A percentile compares a stretch with the other conserved stretches of the same genome.
Evolutionary conservation across 2,888 invertebrate genomes (phyloP).

Genomic region (Disparrhopalites patrizii): DNA sequence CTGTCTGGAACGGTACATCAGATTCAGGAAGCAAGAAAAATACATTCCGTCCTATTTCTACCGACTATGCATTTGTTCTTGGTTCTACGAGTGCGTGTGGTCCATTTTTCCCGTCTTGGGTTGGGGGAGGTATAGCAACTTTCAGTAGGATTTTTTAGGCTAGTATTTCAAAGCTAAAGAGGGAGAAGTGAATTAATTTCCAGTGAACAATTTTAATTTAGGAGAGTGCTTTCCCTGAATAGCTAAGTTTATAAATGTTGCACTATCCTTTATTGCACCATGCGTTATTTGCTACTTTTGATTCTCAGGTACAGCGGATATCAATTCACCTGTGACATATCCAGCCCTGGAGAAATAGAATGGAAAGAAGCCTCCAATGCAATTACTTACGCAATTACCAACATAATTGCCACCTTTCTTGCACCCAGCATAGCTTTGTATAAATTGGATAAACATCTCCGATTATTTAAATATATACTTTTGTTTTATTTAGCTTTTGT

Average conservation of each 20-base stretch:
- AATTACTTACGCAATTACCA: neutral
- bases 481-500: too few relatives aligned
- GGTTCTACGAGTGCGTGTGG: slow-evolving; percentile 54
- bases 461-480: too few relatives aligned
- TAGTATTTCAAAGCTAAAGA: too few relatives aligned
- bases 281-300: neutral
- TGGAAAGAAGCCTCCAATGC: slow-evolving; percentile 15
- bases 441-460: too few relatives aligned
- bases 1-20: slow-evolving; percentile 57
- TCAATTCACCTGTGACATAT: slow-evolving; percentile 10
- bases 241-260: too few relatives aligned
- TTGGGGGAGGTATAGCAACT: slow-evolving; percentile 53
- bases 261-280: too few relatives aligned
- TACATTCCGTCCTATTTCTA: neutral
- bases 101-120: slow-evolving; percentile 56
- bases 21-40: slow-evolving; percentile 55
- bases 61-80: slow-evolving; percentile 51
- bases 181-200: neutral
- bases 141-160: too few relatives aligned
- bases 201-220: too few relatives aligned
- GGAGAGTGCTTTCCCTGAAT: too few relatives aligned
- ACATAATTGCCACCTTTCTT: slow-evolving; percentile 13
- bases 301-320: slow-evolving; percentile 13
- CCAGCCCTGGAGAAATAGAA: neutral
- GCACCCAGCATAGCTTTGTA: slow-evolving; percentile 6